Conservation (phyloP, 2,797 vertebrate species). For the Pseudocheirus occidentalis region DNA sequence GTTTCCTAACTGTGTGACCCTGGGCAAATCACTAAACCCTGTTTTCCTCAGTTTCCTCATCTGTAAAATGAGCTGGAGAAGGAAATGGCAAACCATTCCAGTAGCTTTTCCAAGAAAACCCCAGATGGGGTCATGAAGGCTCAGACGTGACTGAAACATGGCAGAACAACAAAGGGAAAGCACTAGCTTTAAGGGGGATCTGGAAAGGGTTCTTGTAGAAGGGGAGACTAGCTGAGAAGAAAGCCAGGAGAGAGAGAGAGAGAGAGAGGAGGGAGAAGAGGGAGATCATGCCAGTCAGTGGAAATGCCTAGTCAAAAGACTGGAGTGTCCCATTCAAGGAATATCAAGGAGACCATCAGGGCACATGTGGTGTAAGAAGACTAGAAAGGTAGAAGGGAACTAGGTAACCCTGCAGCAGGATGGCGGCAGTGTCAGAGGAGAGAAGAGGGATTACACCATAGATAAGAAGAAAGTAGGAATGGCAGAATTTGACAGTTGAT, state of each 20-base stretch:
- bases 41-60: background rate
- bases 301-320: background rate
- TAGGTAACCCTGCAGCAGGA: background rate
- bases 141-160: background rate
- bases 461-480: background rate
- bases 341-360: background rate
- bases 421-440: background rate
- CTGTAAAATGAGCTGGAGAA: background rate
- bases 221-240: background rate
- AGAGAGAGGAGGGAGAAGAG: background rate
- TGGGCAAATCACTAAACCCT: background rate
- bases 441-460: background rate
- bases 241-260: background rate
- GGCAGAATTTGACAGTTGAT: background rate
- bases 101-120: background rate
- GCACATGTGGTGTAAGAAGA: background rate
- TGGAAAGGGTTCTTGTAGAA: background rate
- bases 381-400: background rate
- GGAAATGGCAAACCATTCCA: background rate
- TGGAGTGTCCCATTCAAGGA: background rate
- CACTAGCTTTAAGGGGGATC: background rate
- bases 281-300: background rate
- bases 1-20: background rate
- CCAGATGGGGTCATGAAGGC: background rate
- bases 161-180: background rate